Evolutionary conservation across 2,797 vertebrate species (phyloP).

Genomic region (Sebastes matsubarae): DNA sequence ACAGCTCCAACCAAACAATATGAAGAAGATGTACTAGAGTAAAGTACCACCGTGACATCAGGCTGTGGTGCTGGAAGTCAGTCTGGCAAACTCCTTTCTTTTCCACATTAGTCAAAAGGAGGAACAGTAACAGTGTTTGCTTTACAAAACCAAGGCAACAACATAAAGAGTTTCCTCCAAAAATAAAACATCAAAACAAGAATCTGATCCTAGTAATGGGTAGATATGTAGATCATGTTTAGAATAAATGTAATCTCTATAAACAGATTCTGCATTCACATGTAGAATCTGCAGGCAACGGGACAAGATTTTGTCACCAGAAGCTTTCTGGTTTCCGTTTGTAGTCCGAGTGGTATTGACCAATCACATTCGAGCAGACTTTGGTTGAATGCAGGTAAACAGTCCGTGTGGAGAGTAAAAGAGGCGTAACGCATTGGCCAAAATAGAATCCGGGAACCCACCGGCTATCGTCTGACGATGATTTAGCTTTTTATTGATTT

Average conservation of each 20-base stretch:
- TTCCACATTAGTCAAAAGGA: not conserved
- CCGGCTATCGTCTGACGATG: no score
- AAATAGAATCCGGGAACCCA: no score
- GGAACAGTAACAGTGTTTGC: not conserved
- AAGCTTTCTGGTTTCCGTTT: no score
- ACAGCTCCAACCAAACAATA: constrained; percentile 6
- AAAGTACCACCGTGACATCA: not conserved
- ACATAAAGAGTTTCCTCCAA: not conserved
- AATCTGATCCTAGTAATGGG: not conserved
- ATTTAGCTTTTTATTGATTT: no score
- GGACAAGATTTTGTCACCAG: no score
- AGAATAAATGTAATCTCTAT: not conserved
- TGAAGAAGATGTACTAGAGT: not conserved
- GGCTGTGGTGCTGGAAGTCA: not conserved
- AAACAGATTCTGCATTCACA: no score
- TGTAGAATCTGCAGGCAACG: no score
- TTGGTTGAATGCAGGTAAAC: no score
- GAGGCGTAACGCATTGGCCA: no score
- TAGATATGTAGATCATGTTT: not conserved
- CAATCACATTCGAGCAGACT: no score
- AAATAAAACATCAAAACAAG: not conserved
- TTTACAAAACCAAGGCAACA: not conserved
- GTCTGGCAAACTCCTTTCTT: not conserved
- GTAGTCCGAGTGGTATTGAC: no score
- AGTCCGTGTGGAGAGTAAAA: no score